These are phyloP conservation scores for Lapara coniferarum DNA, from an alignment of 2,888 invertebrate species.

Conservation along the genomic window DNA sequence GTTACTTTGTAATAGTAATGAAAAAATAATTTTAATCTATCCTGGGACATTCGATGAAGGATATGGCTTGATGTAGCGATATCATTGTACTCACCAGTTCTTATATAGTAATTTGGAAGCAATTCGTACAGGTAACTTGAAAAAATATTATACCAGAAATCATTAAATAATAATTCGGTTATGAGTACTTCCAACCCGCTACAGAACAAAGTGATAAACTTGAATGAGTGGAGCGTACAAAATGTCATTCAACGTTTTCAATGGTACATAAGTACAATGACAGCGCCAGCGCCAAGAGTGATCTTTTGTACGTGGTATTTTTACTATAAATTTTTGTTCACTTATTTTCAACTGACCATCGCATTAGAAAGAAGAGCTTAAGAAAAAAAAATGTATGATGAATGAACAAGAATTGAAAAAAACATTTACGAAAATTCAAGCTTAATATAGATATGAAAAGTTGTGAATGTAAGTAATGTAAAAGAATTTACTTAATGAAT, in stretches of 20 bases:
- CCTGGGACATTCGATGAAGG: no score
- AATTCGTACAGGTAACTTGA: not conserved
- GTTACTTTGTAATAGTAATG: no score
- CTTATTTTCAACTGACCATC: conserved; percentile 13
- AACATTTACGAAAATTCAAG: not conserved
- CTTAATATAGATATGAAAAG: not conserved
- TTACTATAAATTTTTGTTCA: conserved; percentile 5
- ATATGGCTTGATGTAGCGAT: no score
- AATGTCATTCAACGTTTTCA: conserved; percentile 20
- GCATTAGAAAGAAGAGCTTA: not conserved
- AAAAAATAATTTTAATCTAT: no score
- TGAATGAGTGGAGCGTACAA: conserved; percentile 14
- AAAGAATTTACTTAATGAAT: not conserved
- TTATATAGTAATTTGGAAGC: no score
- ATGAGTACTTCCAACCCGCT: not conserved
- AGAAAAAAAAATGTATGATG: conserved; percentile 6
- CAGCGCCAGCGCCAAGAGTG: conserved; percentile 1
- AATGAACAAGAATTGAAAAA: conserved; percentile 17
- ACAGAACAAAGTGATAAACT: not conserved
- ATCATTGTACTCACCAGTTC: no score
- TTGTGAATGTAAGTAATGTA: not conserved
- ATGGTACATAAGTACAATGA: conserved; percentile 7
- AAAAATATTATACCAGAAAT: not conserved
- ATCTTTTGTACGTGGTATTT: conserved; percentile 14
- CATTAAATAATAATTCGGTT: not conserved